Conservation (phyloP, 2,113 vertebrate species). For the Isurus oxyrinchus region DNA sequence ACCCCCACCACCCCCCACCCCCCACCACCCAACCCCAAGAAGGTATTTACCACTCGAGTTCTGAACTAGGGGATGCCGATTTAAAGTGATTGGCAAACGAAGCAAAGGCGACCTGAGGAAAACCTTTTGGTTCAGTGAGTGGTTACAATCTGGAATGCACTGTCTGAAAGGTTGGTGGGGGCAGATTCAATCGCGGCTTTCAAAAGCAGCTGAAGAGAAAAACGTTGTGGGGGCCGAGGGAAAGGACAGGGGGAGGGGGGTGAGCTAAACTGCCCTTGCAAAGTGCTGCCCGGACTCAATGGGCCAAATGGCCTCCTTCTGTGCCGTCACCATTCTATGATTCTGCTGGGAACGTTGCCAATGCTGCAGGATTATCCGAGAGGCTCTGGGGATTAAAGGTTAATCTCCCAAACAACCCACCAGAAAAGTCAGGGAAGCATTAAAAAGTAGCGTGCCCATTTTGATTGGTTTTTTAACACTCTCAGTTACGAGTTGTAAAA, state of each 20-base stretch:
- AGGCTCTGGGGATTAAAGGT: not conserved
- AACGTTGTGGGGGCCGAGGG: no score
- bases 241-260: no score
- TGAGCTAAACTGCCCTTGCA: no score
- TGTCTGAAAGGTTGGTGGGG: not conserved
- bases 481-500: not conserved
- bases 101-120: no score
- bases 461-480: not conserved
- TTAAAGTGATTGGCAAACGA: not conserved
- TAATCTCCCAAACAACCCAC: not conserved
- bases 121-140: not conserved
- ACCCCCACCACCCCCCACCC: not conserved
- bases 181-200: not conserved
- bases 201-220: not conserved
- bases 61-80: not conserved
- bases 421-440: not conserved
- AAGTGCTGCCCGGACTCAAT: not conserved
- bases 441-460: not conserved
- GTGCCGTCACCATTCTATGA: not conserved
- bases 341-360: not conserved
- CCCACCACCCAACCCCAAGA: not conserved
- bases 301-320: not conserved
- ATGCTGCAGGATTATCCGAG: not conserved
- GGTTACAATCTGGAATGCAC: not conserved
- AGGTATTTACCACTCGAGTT: not conserved